A percentile compares a stretch with the other conserved stretches of the same genome.
Evolutionary conservation across 2,888 invertebrate species (phyloP).

Genomic region (Acleris holmiana): DNA sequence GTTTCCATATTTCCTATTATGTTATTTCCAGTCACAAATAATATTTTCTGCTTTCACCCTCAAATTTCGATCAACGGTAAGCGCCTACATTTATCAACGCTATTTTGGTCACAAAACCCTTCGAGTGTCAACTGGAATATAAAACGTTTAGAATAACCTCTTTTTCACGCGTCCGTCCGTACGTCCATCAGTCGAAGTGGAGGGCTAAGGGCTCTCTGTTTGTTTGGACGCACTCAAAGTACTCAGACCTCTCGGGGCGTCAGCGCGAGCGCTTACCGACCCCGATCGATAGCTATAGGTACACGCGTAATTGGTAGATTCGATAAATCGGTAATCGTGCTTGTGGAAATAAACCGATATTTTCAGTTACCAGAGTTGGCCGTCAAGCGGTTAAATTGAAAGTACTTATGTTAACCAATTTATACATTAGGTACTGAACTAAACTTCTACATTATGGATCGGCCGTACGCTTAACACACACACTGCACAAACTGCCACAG

Average conservation of each 20-base stretch:
- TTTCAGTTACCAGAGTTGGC: too few relatives aligned
- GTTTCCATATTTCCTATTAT: too few relatives aligned
- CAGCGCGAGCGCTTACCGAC: conserved; percentile 20
- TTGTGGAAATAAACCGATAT: too few relatives aligned
- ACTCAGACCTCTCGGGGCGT: conserved; percentile 18
- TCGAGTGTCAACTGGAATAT: conserved; percentile 22
- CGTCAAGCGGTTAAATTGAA: too few relatives aligned
- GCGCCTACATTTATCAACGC: neutral
- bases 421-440: too few relatives aligned
- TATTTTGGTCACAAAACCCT: conserved; percentile 1
- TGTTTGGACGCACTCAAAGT: conserved; percentile 51
- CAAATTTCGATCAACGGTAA: neutral
- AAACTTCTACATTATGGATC: too few relatives aligned
- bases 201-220: conserved; percentile 49
- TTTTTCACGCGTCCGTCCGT: conserved; percentile 48
- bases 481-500: too few relatives aligned
- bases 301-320: conserved; percentile 16
- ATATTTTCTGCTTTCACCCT: neutral
- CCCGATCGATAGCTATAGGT: conserved; percentile 20
- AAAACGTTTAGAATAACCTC: conserved; percentile 39
- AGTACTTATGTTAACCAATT: too few relatives aligned
- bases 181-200: conserved; percentile 49
- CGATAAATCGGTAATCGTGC: conserved; percentile 24
- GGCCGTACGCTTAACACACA: too few relatives aligned
- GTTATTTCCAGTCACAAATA: too few relatives aligned